Evolutionary conservation across 2,797 vertebrate genomes (phyloP).

Genomic region (Cyclopterus lumpus): DNA sequence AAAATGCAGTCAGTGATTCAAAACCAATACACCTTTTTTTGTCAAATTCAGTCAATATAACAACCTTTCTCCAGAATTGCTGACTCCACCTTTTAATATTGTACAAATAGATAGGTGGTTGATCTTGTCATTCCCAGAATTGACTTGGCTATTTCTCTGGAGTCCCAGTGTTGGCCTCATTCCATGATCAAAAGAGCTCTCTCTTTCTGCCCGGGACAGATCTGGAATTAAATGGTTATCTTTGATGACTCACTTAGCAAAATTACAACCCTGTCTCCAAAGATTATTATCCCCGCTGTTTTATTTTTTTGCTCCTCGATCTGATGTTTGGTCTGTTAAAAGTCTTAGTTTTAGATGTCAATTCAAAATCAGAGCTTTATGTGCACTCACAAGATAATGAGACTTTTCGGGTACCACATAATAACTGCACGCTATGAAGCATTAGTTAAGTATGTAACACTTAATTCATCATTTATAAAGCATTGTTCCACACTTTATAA

Average conservation of each 20-base stretch:
- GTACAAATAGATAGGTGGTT: slow-evolving; percentile 69
- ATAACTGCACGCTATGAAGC: no score
- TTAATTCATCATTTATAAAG: no score
- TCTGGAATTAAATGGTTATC: slow-evolving; percentile 84
- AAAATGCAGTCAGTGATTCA: neutral
- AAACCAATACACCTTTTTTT: neutral
- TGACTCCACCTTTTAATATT: slow-evolving; percentile 31
- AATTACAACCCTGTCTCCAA: slow-evolving; percentile 78
- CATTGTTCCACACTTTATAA: no score
- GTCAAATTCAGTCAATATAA: neutral
- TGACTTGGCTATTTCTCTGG: slow-evolving; percentile 68
- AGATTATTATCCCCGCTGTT: slow-evolving; percentile 59
- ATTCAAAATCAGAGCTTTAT: slow-evolving; percentile 36
- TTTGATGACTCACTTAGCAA: slow-evolving; percentile 84
- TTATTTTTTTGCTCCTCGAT: slow-evolving; percentile 17
- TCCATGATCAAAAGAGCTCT: slow-evolving; percentile 81
- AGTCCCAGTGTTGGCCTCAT: slow-evolving; percentile 75
- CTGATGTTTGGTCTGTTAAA: slow-evolving; percentile 37
- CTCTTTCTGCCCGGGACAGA: slow-evolving; percentile 74
- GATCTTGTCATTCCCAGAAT: slow-evolving; percentile 76
- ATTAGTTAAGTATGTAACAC: no score
- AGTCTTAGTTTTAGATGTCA: slow-evolving; percentile 53
- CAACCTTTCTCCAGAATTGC: neutral
- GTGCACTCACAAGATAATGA: neutral
- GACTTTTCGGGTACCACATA: no score